These are phyloP conservation scores for Paratilapia polleni DNA, from an alignment of 2,113 vertebrate species.

Conservation along the genomic window DNA sequence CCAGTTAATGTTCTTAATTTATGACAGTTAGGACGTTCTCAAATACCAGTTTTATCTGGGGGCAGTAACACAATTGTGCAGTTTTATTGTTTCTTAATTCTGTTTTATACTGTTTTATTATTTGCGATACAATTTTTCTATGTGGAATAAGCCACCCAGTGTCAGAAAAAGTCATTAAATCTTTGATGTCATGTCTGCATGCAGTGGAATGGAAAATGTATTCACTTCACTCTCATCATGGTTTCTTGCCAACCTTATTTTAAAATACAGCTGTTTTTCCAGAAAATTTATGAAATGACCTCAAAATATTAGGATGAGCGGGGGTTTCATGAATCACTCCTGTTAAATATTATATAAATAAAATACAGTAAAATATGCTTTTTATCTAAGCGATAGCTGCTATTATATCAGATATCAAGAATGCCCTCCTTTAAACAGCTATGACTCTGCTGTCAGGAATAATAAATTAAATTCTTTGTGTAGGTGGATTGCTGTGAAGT, in stretches of 20 bases:
- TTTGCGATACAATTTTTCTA: not conserved
- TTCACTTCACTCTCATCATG: not conserved
- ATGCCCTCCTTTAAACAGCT: not conserved
- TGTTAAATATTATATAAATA: constrained; percentile 22
- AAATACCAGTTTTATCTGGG: constrained; percentile 3
- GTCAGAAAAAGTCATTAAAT: constrained; percentile 1
- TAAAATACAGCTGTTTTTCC: constrained; percentile 13
- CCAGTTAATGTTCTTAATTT: constrained; percentile 14
- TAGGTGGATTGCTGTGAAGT: constrained; percentile 46
- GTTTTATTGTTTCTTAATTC: not conserved
- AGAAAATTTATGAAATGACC: constrained; percentile 20
- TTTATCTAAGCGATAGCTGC: constrained; percentile 9
- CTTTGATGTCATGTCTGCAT: not conserved
- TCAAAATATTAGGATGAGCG: not conserved
- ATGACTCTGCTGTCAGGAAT: constrained; percentile 33
- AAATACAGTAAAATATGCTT: not conserved
- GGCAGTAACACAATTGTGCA: not conserved
- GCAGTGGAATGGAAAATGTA: constrained; percentile 7
- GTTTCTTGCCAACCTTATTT: not conserved
- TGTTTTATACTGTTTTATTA: not conserved
- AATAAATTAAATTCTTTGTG: constrained; percentile 29
- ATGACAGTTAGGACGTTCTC: constrained; percentile 1
- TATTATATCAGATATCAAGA: constrained; percentile 26
- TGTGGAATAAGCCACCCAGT: not conserved
- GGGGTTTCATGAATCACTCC: constrained; percentile 1